Conservation (phyloP, 2,888 invertebrate genomes). For the Watsonalla binaria region DNA sequence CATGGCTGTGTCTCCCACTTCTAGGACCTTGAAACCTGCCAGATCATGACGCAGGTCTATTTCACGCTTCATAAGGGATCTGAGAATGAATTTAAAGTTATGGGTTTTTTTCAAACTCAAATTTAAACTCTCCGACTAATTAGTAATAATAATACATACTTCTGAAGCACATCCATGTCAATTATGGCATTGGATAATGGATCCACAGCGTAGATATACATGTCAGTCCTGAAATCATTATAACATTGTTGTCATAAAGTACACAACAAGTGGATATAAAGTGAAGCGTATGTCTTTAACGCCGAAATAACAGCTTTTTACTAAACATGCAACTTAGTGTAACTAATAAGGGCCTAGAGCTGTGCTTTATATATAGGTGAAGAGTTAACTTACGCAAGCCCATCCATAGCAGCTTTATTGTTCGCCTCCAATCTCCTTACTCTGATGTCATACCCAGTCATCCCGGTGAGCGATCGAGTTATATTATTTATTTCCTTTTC, state of each 20-base stretch:
- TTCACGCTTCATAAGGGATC: slow-evolving; percentile 81
- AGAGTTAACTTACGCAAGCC: slow-evolving; percentile 79
- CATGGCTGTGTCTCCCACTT: slow-evolving; percentile 74
- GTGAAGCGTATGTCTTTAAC: not conserved
- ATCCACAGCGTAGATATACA: slow-evolving; percentile 92
- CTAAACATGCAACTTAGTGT: not conserved
- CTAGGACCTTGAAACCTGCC: slow-evolving; percentile 83
- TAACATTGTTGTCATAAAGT: not conserved
- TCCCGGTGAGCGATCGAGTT: slow-evolving; percentile 82
- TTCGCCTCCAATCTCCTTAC: slow-evolving; percentile 89
- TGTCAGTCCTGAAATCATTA: slow-evolving; percentile 83
- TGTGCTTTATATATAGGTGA: not conserved
- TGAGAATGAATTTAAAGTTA: slow-evolving; percentile 34
- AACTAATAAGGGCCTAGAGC: too few species aligned
- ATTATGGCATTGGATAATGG: slow-evolving; percentile 88
- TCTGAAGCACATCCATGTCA: slow-evolving; percentile 87
- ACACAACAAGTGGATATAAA: too few species aligned
- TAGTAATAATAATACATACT: slow-evolving; percentile 70
- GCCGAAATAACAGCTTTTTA: not conserved
- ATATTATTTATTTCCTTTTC: slow-evolving; percentile 85
- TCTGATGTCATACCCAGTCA: slow-evolving; percentile 88
- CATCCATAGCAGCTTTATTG: slow-evolving; percentile 81
- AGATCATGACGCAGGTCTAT: slow-evolving; percentile 80
- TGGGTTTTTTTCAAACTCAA: not conserved
- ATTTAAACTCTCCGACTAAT: not conserved